A percentile compares a stretch with the other conserved stretches of the same genome.
phyloP scores from a whole-genome alignment of 2,888 invertebrate species.

The Nysson spinosus region DNA sequence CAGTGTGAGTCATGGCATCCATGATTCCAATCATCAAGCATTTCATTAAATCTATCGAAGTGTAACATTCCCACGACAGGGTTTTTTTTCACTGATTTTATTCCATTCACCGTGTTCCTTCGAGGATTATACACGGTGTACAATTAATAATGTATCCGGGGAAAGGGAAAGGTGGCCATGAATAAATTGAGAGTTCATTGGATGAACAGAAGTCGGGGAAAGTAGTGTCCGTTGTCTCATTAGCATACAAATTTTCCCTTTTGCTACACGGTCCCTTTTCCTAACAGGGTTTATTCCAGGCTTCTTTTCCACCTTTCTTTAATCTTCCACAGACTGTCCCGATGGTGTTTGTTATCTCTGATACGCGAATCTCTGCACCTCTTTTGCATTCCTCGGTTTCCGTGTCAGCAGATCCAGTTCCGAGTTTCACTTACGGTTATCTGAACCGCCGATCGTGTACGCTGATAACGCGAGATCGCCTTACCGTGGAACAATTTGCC shows the following conservation, averaged over 20 bases:
- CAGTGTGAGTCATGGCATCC: too few relatives aligned
- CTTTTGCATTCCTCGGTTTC: slow-evolving; percentile 2
- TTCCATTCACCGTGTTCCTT: not conserved
- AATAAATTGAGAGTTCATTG: slow-evolving; percentile 67
- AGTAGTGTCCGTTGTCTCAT: slow-evolving; percentile 54
- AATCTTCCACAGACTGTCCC: not conserved
- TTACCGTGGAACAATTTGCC: not conserved
- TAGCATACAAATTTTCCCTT: slow-evolving; percentile 63
- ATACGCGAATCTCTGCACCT: not conserved
- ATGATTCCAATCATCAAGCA: too few relatives aligned
- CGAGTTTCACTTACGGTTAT: slow-evolving; percentile 20
- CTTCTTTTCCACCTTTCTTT: slow-evolving; percentile 5
- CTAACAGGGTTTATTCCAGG: slow-evolving; percentile 1
- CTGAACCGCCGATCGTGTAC: slow-evolving; percentile 20
- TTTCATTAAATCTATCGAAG: too few relatives aligned
- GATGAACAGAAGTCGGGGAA: slow-evolving; percentile 32
- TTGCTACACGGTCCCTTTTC: too few relatives aligned
- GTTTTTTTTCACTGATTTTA: slow-evolving; percentile 12
- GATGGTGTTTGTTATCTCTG: too few relatives aligned
- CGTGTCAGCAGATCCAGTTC: slow-evolving; percentile 35
- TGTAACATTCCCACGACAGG: not conserved
- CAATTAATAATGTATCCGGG: slow-evolving; percentile 53
- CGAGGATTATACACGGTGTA: slow-evolving; percentile 13
- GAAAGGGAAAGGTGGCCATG: slow-evolving; percentile 51
- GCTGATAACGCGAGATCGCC: slow-evolving; percentile 31